A percentile compares a stretch with the other conserved stretches of the same genome.
phyloP scores from a whole-genome alignment of 2,797 vertebrate genomes.

The Crenuchus spilurus region DNA sequence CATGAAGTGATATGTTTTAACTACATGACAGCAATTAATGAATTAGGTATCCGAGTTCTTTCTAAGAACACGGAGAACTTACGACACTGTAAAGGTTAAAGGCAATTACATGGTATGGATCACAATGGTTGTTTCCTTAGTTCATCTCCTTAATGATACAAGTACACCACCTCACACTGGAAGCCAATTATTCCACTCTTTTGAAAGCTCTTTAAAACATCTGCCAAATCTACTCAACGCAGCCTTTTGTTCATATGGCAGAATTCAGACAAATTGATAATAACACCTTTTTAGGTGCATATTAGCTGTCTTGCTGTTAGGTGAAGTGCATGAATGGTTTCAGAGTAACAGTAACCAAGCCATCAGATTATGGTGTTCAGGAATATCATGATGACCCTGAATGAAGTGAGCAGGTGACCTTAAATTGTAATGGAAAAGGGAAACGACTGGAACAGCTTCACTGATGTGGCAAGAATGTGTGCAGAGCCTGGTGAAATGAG shows the following conservation, averaged over 20 bases:
- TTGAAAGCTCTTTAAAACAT: not conserved
- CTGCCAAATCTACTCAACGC: not conserved
- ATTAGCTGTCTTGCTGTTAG: not conserved
- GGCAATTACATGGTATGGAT: conserved; percentile 16
- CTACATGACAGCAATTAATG: not conserved
- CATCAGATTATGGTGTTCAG: not conserved
- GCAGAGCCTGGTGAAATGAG: conserved; percentile 55
- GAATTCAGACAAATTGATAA: not conserved
- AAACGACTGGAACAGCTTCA: conserved; percentile 39
- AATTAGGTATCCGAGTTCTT: not conserved
- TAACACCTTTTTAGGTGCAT: not conserved
- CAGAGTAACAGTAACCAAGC: not conserved
- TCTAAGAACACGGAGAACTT: conserved; percentile 15
- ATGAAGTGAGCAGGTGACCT: not conserved
- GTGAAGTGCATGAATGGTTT: not conserved
- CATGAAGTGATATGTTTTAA: not conserved
- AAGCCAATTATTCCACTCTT: conserved; percentile 1
- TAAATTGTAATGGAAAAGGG: conserved; percentile 6
- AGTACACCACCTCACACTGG: conserved; percentile 11
- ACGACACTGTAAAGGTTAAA: conserved; percentile 19
- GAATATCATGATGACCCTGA: not conserved
- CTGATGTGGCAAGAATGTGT: conserved; percentile 43
- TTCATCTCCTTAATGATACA: conserved; percentile 42
- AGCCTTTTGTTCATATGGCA: not conserved
- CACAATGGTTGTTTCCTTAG: conserved; percentile 11